Evolutionary conservation across 2,113 vertebrate species (phyloP), one percentile per base, ranked within the genome.

Genomic region (Pomatostomus ruficeps): DNA sequence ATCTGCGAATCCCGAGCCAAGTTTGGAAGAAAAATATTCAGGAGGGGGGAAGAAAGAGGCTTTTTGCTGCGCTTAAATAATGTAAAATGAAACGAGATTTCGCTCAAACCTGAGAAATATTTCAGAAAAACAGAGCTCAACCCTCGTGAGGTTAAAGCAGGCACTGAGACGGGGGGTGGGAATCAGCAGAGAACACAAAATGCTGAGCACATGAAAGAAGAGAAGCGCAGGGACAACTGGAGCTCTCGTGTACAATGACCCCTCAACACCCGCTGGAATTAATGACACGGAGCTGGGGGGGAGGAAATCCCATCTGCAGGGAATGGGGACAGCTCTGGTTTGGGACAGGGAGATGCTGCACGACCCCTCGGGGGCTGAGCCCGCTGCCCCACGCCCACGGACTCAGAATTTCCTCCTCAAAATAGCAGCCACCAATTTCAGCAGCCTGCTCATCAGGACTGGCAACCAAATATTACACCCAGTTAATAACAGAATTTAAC

Each of bases 1-100:
- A 94, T 76, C 46, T 89, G 90, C 16, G 11, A 43, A 51, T 62
- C n/a, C 45, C 4, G 20, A 86, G 79, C 84, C 95, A 96, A 95
- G 85, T 55, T 31, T 49, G 71, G 71, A 65, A 76, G 86, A 77
- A 68, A 95, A 91, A 95, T 80, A 94, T 81, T 94, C 59, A 92
- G 29, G 31, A 33, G 29, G 1, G 4, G 63, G 52, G 54, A 31
- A 18, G 28, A 28, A 62, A 61, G 72, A 77, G 42, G 15, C 12
- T 76, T 85, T 76, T 57, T 61, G 51, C 71, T 74, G 79, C 48
- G n/a, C 61, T 94, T 38, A 4, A 62, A 89, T 73, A 48, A 80
- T 35, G 48, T 1, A 72, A 94, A 88, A 58, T n/a, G 54, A 94
- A 96, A 59, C 26, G 11, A 46, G 11, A 46, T 68, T 91, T 81